phyloP scores from a whole-genome alignment of 2,888 invertebrate species.

The Corbicula japonica region DNA sequence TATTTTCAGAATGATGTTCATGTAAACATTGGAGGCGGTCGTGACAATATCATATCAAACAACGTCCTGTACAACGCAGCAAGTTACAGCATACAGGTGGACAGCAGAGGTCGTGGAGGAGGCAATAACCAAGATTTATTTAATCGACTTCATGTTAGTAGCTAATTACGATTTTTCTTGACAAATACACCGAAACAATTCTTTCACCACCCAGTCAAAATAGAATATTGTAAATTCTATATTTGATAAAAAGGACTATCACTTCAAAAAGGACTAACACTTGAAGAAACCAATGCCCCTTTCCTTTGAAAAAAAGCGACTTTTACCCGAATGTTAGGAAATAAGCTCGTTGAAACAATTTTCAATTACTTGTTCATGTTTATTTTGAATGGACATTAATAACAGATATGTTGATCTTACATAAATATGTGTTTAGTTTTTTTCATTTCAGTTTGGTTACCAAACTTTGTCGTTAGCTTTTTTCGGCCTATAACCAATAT shows the following conservation, averaged over 20 bases:
- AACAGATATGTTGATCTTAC: too few species aligned
- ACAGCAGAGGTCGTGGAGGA: slow-evolving; percentile 59
- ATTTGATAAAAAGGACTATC: background rate
- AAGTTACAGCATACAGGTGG: slow-evolving; percentile 65
- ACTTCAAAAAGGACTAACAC: background rate
- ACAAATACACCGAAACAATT: background rate
- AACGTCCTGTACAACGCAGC: slow-evolving; percentile 73
- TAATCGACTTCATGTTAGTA: slow-evolving; percentile 7
- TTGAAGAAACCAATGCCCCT: slow-evolving; percentile 1
- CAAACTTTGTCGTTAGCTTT: too few species aligned
- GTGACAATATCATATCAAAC: slow-evolving; percentile 71
- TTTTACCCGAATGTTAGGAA: background rate
- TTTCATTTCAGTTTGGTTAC: too few species aligned
- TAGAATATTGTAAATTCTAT: background rate
- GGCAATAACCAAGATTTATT: slow-evolving; percentile 23
- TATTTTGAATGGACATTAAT: too few species aligned
- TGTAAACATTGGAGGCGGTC: slow-evolving; percentile 74
- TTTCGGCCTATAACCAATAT: too few species aligned
- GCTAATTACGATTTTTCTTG: background rate
- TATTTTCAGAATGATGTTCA: slow-evolving; percentile 74
- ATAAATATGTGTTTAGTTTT: too few species aligned
- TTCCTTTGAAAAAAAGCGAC: background rate
- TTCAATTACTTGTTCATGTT: too few species aligned
- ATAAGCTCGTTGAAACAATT: slow-evolving; percentile 37
- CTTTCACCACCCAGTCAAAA: too few species aligned